Evolutionary conservation across 1,140 invertebrate species (phyloP).

Genomic region (Bilobella aurantiaca): DNA sequence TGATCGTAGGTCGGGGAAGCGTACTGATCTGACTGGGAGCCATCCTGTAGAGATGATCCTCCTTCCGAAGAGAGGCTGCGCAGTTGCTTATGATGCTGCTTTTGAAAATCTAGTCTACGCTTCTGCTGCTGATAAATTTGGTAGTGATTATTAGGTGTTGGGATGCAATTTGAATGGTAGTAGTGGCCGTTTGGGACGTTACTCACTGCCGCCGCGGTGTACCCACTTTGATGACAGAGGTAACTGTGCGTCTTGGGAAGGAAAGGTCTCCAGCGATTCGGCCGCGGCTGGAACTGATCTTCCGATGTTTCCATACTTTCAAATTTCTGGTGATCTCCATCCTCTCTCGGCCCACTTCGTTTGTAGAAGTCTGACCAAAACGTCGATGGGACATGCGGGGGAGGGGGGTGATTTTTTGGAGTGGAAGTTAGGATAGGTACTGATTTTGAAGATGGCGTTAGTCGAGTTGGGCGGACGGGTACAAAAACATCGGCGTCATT

Average conservation of each 20-base stretch:
- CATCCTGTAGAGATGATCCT: no score
- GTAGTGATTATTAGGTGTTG: no score
- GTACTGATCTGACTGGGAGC: no score
- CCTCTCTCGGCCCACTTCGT: not conserved
- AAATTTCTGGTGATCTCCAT: not conserved
- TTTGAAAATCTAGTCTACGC: not conserved
- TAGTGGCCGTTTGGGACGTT: not conserved
- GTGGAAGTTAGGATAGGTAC: not conserved
- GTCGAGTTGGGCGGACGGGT: not conserved
- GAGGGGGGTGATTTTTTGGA: not conserved
- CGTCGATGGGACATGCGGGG: not conserved
- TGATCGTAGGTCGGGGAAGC: no score
- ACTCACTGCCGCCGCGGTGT: not conserved
- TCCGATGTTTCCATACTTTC: not conserved
- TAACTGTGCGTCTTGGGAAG: constrained; percentile 6
- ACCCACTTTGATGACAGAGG: not conserved
- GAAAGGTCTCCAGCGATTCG: not conserved
- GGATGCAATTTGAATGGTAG: not conserved
- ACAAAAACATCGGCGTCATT: not conserved
- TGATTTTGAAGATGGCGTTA: not conserved
- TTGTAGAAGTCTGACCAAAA: not conserved
- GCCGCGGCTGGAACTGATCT: not conserved
- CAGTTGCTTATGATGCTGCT: not conserved
- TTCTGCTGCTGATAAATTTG: not conserved
- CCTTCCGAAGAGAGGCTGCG: no score